These are phyloP conservation scores for Saxidomus purpurata DNA, from an alignment of 1,140 invertebrate genomes.

Conservation along the genomic window DNA sequence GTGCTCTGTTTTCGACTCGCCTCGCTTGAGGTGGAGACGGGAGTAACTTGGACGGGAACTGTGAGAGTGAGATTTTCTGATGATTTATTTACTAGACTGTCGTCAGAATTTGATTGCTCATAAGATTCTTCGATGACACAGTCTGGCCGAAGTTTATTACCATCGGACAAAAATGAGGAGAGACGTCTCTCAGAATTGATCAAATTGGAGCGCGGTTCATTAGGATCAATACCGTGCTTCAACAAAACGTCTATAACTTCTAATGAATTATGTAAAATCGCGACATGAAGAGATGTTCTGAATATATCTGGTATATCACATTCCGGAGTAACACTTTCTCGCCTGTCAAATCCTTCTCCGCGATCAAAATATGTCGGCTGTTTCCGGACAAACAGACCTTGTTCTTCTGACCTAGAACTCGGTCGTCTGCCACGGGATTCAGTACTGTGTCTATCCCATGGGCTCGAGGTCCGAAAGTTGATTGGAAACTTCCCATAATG, in stretches of 20 bases:
- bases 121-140: constrained; percentile 54
- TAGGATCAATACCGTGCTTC: constrained; percentile 88
- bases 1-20: not conserved
- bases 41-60: not conserved
- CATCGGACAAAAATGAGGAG: constrained; percentile 51
- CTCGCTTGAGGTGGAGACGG: not conserved
- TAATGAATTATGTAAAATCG: constrained; percentile 88
- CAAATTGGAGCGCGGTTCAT: constrained; percentile 85
- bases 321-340: constrained; percentile 77
- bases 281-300: constrained; percentile 88
- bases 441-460: constrained; percentile 69
- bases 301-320: constrained; percentile 86
- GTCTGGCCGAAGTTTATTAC: constrained; percentile 46
- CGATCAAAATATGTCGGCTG: constrained; percentile 67
- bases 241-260: constrained; percentile 88
- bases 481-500: constrained; percentile 88
- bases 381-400: constrained; percentile 71
- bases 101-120: constrained; percentile 44
- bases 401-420: constrained; percentile 59
- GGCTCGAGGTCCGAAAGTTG: constrained; percentile 83
- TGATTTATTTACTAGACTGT: constrained; percentile 26
- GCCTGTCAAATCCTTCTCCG: constrained; percentile 80
- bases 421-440: constrained; percentile 78
- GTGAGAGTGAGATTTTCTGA: not conserved
- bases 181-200: constrained; percentile 53